phyloP scores from a whole-genome alignment of 2,888 invertebrate species.

The Perithous albicinctus region DNA sequence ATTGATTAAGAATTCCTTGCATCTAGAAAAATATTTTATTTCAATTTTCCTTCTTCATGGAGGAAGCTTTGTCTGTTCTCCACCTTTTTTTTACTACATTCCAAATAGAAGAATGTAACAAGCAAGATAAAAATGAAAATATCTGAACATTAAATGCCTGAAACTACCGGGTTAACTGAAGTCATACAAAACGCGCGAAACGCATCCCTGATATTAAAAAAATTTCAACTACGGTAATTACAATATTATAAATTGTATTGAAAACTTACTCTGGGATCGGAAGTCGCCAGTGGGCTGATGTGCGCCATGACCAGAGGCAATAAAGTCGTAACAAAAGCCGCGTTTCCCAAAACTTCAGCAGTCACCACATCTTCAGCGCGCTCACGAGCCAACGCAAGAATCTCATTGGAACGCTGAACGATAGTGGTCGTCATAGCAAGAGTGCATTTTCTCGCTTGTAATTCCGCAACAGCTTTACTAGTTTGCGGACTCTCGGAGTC shows the following conservation, averaged over 20 bases:
- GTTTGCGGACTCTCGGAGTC: constrained; percentile 87
- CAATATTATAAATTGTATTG: not conserved
- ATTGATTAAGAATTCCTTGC: no score
- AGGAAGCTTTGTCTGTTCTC: no score
- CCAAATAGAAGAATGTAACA: no score
- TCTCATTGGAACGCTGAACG: constrained; percentile 91
- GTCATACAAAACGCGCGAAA: no score
- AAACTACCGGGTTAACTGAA: no score
- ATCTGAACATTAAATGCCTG: no score
- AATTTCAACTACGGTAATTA: not conserved
- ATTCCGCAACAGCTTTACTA: constrained; percentile 87
- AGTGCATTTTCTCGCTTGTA: constrained; percentile 89
- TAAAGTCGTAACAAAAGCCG: constrained; percentile 90
- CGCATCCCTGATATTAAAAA: no score
- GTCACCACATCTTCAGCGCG: constrained; percentile 87
- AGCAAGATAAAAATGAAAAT: no score
- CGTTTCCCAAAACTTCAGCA: constrained; percentile 87
- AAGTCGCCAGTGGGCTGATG: constrained; percentile 91
- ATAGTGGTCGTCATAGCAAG: constrained; percentile 92
- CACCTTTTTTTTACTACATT: no score
- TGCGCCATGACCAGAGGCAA: constrained; percentile 94
- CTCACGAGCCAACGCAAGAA: constrained; percentile 92
- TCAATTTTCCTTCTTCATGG: no score
- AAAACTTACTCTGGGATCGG: constrained; percentile 91
- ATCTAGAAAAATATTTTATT: no score